These are phyloP conservation scores for Acestrorhynchus altus DNA, from an alignment of 2,797 vertebrate genomes.

Conservation along the genomic window DNA sequence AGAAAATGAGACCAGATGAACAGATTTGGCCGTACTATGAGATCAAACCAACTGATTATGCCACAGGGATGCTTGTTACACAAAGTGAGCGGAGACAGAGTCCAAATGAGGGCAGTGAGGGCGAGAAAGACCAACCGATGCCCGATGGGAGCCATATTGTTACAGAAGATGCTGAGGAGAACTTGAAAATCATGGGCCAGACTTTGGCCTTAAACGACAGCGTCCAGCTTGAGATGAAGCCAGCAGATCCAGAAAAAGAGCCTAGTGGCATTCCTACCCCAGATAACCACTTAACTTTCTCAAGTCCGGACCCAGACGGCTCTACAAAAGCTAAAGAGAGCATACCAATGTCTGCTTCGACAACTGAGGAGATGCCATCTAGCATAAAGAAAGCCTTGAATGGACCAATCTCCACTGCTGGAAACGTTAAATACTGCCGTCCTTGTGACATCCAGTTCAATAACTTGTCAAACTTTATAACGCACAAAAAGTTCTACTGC, in stretches of 20 bases:
- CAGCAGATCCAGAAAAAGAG: conserved; percentile 73
- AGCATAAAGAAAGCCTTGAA: conserved; percentile 80
- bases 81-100: conserved; percentile 78
- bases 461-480: conserved; percentile 93
- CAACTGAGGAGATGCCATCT: conserved; percentile 82
- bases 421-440: conserved; percentile 87
- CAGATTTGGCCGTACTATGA: conserved; percentile 88
- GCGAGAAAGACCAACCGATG: conserved; percentile 80
- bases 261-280: conserved; percentile 67
- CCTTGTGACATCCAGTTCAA: conserved; percentile 91
- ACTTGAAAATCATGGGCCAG: conserved; percentile 78
- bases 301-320: conserved; percentile 80
- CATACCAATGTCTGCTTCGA: conserved; percentile 68
- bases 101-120: conserved; percentile 81
- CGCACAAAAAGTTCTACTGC: conserved; percentile 93
- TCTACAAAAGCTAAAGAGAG: conserved; percentile 79
- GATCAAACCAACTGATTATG: conserved; percentile 85
- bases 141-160: conserved; percentile 79
- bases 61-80: conserved; percentile 82
- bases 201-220: conserved; percentile 79
- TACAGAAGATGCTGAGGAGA: conserved; percentile 79
- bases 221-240: conserved; percentile 79
- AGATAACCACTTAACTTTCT: conserved; percentile 77
- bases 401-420: conserved; percentile 74
- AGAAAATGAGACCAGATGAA: conserved; percentile 84